Conservation (phyloP, 2,888 invertebrate species). For the Epinotia nisella region DNA sequence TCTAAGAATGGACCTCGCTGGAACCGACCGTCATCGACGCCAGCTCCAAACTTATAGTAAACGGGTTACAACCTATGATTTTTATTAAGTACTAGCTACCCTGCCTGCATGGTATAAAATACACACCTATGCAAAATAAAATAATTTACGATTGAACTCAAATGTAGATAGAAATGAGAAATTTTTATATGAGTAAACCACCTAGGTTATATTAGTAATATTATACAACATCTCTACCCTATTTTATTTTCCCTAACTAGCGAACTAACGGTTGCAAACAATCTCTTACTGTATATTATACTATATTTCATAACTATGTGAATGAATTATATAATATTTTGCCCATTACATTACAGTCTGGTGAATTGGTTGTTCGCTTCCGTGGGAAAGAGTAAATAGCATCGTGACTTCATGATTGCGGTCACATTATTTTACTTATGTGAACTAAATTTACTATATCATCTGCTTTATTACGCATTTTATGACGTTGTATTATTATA, state of each 20-base stretch:
- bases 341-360: constrained; percentile 17
- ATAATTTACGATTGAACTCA: too few relatives aligned
- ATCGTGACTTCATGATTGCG: constrained; percentile 32
- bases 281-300: neutral
- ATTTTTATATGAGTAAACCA: too few relatives aligned
- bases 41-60: too few relatives aligned
- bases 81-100: too few relatives aligned
- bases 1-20: too few relatives aligned
- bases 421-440: constrained; percentile 21
- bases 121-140: too few relatives aligned
- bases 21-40: too few relatives aligned
- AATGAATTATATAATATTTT: constrained; percentile 4
- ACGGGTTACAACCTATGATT: too few relatives aligned
- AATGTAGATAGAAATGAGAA: too few relatives aligned
- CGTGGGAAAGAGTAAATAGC: constrained; percentile 27
- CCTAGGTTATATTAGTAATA: too few relatives aligned
- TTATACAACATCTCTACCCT: too few relatives aligned
- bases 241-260: neutral
- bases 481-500: neutral
- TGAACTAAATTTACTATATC: neutral
- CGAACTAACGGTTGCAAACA: constrained; percentile 1
- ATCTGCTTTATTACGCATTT: neutral
- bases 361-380: constrained; percentile 25
- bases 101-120: too few relatives aligned
- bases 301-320: neutral